Percentiles rank a stretch among this genome's conserved stretches.
phyloP scores from a whole-genome alignment of 2,113 vertebrate genomes.

The Nyctereutes procyonoides region DNA sequence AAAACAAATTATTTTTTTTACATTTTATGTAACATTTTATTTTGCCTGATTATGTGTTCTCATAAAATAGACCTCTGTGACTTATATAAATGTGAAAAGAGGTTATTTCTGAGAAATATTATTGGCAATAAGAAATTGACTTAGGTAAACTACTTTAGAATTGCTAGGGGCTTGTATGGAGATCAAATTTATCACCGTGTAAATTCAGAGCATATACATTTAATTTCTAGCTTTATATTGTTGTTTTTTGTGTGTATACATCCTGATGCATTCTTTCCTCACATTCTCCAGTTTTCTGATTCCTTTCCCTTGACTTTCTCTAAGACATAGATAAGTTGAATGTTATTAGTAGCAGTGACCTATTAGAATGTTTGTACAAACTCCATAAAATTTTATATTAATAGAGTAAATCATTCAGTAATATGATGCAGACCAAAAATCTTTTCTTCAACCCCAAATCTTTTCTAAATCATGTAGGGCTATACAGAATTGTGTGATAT shows the following conservation, averaged over 20 bases:
- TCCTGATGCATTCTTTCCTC: background rate
- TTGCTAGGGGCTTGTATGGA: background rate
- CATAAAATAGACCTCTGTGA: slow-evolving; percentile 59
- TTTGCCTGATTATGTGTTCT: slow-evolving; percentile 45
- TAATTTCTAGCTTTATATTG: slow-evolving; percentile 33
- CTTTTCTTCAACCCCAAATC: background rate
- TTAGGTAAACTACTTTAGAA: slow-evolving; percentile 56
- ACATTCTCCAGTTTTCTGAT: background rate
- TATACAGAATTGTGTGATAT: background rate
- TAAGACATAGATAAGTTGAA: slow-evolving; percentile 33
- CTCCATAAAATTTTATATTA: background rate
- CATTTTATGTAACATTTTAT: slow-evolving; percentile 65
- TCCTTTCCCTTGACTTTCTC: background rate
- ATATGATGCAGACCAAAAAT: background rate
- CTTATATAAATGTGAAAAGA: slow-evolving; percentile 49
- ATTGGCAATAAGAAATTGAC: slow-evolving; percentile 12
- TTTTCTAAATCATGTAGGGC: background rate
- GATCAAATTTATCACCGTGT: slow-evolving; percentile 10
- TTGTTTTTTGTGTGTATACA: background rate
- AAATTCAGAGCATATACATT: background rate
- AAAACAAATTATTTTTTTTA: slow-evolving; percentile 47
- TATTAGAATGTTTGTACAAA: slow-evolving; percentile 38
- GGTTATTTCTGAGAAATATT: slow-evolving; percentile 54
- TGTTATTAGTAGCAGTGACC: background rate
- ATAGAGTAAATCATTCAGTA: slow-evolving; percentile 26